Base-by-base conservation (phyloP, 2,888 invertebrate genomes). In the Drosophila sordidula region DNA sequence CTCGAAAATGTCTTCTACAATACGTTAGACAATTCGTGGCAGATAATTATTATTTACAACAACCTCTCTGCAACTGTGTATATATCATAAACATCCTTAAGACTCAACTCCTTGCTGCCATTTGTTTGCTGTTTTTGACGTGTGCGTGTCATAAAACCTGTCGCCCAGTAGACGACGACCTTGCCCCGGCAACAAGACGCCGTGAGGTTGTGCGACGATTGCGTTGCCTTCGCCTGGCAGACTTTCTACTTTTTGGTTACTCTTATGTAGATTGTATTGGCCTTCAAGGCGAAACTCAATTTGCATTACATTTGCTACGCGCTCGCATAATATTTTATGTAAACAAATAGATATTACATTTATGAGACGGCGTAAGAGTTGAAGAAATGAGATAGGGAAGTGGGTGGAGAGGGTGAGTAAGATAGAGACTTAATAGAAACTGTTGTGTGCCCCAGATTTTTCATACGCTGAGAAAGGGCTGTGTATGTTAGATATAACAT, bases 101-200 rank as follows among this genome's bases (percentile, higher is more conserved):
- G 63, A 12, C 56, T 66, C 16, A 62, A 62, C 58, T 42, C 22
- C 39, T 46, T 22, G 56, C 16, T 9, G 44, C 34, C 46, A 38
- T 49, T 38, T 54, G 11, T 25, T 41, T 39, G 32, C 36, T 65
- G 55, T 22, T 46, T 11, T 42, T 64, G 73, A 76, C 75, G 81
- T 84, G 81, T 87, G 87, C 76, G 67, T 68, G 79, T 71, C 87
- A 84, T 87, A 82, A 81, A 82, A 87, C 80, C 76, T 62, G 67
- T 61, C 67, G 67, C 56, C 79, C 39, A 52, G 73, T 57, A 56
- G 69, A 72, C 58, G 57, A 58, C 63, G 78, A 68, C 81, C 81
- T 84, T 84, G 81, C 41, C 57, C 36, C 49, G 71, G 50, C 65
- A 61, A 68, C 55, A 68, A 65, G 39, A 49, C 41, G 46, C 61